Evolutionary conservation across 2,888 invertebrate species (phyloP).

Genomic region (Oligia fasciuncula): DNA sequence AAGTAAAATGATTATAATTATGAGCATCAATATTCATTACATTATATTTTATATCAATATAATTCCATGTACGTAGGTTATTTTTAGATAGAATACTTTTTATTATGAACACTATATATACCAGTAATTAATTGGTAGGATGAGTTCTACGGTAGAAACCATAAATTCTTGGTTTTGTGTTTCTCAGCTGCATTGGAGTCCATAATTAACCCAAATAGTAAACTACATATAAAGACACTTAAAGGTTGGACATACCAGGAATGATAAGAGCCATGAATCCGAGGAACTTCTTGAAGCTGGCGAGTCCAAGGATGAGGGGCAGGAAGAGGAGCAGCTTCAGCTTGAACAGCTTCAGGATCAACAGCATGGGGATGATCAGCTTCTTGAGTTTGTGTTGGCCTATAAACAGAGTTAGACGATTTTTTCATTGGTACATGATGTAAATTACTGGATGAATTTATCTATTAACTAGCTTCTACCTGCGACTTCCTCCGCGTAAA

Average conservation of each 20-base stretch:
- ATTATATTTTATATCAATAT: neutral
- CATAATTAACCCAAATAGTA: neutral
- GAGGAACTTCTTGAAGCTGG: conserved; percentile 95
- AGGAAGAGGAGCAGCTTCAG: conserved; percentile 94
- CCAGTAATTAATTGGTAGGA: neutral
- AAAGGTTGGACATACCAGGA: conserved; percentile 86
- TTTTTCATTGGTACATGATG: neutral
- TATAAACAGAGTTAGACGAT: conserved; percentile 76
- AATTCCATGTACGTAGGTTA: neutral
- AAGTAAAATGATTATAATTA: neutral
- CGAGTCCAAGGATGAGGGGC: conserved; percentile 95
- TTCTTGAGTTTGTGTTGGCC: conserved; percentile 95
- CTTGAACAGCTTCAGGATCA: conserved; percentile 95
- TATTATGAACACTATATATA: too few species aligned
- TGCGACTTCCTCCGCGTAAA: too few species aligned
- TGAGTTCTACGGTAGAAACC: neutral
- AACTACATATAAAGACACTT: neutral
- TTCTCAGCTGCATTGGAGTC: neutral
- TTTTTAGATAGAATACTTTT: too few species aligned
- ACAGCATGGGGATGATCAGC: conserved; percentile 94
- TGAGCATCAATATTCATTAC: neutral
- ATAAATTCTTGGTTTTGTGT: neutral
- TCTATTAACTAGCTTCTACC: neutral
- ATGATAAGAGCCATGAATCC: conserved; percentile 94
- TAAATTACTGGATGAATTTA: neutral